Evolutionary conservation across 2,888 invertebrate genomes (phyloP).

Genomic region (Ophion costatus): DNA sequence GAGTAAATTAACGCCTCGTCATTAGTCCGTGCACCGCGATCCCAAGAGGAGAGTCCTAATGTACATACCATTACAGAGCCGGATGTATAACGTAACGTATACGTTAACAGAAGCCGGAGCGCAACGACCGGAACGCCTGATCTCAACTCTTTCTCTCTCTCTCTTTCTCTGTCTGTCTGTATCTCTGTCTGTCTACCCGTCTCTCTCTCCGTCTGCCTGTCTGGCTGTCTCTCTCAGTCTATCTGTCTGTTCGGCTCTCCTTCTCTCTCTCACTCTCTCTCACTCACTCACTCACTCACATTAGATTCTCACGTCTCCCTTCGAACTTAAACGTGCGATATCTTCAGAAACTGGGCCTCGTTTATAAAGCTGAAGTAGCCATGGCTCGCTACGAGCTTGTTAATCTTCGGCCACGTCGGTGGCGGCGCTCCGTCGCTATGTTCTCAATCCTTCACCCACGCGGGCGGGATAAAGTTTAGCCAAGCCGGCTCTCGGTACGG

Average conservation of each 20-base stretch:
- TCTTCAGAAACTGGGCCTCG: slow-evolving; percentile 65
- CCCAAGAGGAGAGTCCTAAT: slow-evolving; percentile 15
- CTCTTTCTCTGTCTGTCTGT: not conserved
- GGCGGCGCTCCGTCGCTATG: slow-evolving; percentile 30
- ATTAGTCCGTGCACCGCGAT: slow-evolving; percentile 64
- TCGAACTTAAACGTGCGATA: slow-evolving; percentile 46
- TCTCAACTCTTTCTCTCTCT: slow-evolving; percentile 15
- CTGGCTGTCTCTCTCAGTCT: no score
- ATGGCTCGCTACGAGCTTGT: slow-evolving; percentile 47
- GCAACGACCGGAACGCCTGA: slow-evolving; percentile 60
- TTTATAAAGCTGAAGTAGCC: slow-evolving; percentile 62
- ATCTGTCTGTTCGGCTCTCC: no score
- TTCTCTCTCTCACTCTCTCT: no score
- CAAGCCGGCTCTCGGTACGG: not conserved
- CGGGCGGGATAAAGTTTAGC: slow-evolving; percentile 1
- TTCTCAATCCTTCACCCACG: slow-evolving; percentile 1
- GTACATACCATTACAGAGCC: slow-evolving; percentile 25
- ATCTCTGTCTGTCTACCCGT: no score
- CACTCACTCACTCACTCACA: no score
- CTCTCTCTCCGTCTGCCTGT: no score
- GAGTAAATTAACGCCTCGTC: slow-evolving; percentile 73
- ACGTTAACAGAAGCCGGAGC: slow-evolving; percentile 32
- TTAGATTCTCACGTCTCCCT: not conserved
- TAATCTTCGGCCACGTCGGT: slow-evolving; percentile 56
- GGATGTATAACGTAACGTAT: slow-evolving; percentile 18